phyloP scores from a whole-genome alignment of 2,888 invertebrate species.

The Drosophila limbata region DNA sequence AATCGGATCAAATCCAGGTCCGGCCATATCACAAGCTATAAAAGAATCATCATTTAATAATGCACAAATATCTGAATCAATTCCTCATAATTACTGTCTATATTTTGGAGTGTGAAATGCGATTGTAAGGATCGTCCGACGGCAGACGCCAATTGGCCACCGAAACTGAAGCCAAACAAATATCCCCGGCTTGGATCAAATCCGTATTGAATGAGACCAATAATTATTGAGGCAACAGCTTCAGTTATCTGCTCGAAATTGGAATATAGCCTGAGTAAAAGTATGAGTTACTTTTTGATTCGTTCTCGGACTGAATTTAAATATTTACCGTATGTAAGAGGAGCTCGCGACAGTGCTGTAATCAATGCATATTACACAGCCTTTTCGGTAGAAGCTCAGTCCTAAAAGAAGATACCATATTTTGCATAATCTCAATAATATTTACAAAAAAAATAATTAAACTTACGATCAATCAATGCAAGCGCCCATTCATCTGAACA shows the following conservation, averaged over 20 bases:
- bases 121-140: slow-evolving; percentile 77
- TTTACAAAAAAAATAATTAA: background rate
- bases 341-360: slow-evolving; percentile 78
- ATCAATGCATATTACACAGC: slow-evolving; percentile 84
- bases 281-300: background rate
- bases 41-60: background rate
- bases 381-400: slow-evolving; percentile 80
- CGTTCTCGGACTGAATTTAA: background rate
- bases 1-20: slow-evolving; percentile 83
- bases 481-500: slow-evolving; percentile 81
- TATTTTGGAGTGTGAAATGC: slow-evolving; percentile 71
- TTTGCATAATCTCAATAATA: background rate
- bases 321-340: slow-evolving; percentile 76
- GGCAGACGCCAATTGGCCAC: slow-evolving; percentile 82
- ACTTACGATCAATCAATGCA: slow-evolving; percentile 78
- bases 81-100: slow-evolving; percentile 77
- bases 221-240: slow-evolving; percentile 71
- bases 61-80: background rate
- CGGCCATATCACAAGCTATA: slow-evolving; percentile 84
- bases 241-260: slow-evolving; percentile 75
- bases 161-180: slow-evolving; percentile 85
- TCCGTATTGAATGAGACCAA: slow-evolving; percentile 72
- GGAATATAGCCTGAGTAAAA: slow-evolving; percentile 59
- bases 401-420: slow-evolving; percentile 61
- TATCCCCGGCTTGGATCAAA: slow-evolving; percentile 74